Evolutionary conservation across 92 coral and sea anemone genomes (phyloP).

Genomic region (Montipora capitata): DNA sequence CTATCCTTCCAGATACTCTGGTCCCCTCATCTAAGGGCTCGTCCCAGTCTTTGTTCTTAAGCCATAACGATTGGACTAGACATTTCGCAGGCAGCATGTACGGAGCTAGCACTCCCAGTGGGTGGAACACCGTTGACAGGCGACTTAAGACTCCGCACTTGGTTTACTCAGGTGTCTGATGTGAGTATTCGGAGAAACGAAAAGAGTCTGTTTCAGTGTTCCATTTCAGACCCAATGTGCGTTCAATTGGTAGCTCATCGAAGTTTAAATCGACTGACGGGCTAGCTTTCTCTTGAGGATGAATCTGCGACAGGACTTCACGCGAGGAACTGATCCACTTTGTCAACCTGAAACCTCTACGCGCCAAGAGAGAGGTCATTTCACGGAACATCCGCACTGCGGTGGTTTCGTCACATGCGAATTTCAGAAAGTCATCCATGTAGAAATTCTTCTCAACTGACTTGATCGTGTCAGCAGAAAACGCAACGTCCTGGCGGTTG

Average conservation of each 20-base stretch:
- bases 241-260: slow-evolving; percentile 72
- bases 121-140: slow-evolving; percentile 66
- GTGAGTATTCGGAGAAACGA: slow-evolving; percentile 42
- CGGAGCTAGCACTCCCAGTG: slow-evolving; percentile 58
- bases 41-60: too few species aligned
- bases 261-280: slow-evolving; percentile 42
- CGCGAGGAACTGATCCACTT: slow-evolving; percentile 65
- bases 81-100: too few species aligned
- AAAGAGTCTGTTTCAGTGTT: slow-evolving; percentile 79
- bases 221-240: slow-evolving; percentile 67
- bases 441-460: slow-evolving; percentile 65
- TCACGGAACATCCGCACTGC: slow-evolving; percentile 41
- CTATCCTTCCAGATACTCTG: too few species aligned
- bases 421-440: slow-evolving; percentile 74
- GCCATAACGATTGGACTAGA: too few species aligned
- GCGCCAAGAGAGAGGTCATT: slow-evolving; percentile 27
- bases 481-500: slow-evolving; percentile 47
- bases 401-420: slow-evolving; percentile 55
- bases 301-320: slow-evolving; percentile 30
- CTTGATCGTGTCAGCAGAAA: slow-evolving; percentile 52
- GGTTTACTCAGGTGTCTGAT: slow-evolving; percentile 25
- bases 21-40: too few species aligned
- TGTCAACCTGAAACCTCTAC: slow-evolving; percentile 48
- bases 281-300: slow-evolving; percentile 45
- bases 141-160: slow-evolving; percentile 61